phyloP scores from a whole-genome alignment of 2,797 vertebrate species.

The Neosilurus mollespiculum region DNA sequence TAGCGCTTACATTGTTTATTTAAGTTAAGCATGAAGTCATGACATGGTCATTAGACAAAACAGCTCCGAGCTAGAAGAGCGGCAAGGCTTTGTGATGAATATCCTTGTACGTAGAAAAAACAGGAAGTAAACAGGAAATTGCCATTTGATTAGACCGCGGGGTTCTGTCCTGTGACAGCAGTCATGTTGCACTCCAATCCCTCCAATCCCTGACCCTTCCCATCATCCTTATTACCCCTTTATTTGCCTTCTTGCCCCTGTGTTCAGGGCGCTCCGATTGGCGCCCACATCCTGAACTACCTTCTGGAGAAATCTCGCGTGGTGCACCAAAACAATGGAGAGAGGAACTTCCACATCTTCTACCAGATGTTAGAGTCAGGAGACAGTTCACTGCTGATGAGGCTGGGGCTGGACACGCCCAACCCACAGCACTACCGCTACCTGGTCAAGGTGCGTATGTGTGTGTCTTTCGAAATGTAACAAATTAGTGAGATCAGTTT shows the following conservation, averaged over 20 bases:
- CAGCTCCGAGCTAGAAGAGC: neutral
- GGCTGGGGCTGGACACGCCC: slow-evolving; percentile 82
- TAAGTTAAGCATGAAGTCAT: neutral
- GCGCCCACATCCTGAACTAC: slow-evolving; percentile 96
- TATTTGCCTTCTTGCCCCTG: neutral
- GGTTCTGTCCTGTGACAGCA: neutral
- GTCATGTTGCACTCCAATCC: neutral
- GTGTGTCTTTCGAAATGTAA: neutral
- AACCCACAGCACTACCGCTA: slow-evolving; percentile 89
- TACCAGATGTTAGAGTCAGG: slow-evolving; percentile 95
- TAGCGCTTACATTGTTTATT: neutral
- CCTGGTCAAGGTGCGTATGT: slow-evolving; percentile 83
- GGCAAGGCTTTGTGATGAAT: neutral
- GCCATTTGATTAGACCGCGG: neutral
- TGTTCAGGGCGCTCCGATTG: slow-evolving; percentile 88
- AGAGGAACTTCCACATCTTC: slow-evolving; percentile 98
- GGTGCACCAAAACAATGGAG: slow-evolving; percentile 94
- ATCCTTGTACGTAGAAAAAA: no score
- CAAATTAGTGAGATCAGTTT: no score
- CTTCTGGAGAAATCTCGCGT: slow-evolving; percentile 96
- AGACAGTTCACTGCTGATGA: slow-evolving; percentile 79
- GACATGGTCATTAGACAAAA: neutral
- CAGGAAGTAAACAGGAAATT: slow-evolving; percentile 12
- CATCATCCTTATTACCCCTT: neutral
- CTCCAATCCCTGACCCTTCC: neutral